Conservation (phyloP, 2,888 invertebrate species). For the Erpobdella octoculata region DNA sequence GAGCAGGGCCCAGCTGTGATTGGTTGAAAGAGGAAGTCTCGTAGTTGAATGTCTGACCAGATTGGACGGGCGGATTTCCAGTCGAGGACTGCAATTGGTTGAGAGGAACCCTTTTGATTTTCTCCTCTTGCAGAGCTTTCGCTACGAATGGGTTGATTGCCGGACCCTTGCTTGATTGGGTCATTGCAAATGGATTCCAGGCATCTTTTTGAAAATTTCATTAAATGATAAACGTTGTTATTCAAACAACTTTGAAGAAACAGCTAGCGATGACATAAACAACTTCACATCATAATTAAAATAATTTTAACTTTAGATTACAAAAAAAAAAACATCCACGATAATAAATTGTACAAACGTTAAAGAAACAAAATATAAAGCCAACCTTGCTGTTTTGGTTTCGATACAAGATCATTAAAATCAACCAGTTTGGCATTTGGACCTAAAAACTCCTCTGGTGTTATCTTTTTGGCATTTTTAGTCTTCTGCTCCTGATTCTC, state of each 20-base stretch:
- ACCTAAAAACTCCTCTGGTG: slow-evolving; percentile 30
- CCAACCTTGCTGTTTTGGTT: slow-evolving; percentile 22
- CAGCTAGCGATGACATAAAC: no score
- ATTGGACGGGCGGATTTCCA: slow-evolving; percentile 1
- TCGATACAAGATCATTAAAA: slow-evolving; percentile 28
- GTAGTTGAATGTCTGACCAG: slow-evolving; percentile 2
- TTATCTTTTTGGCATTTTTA: slow-evolving; percentile 21
- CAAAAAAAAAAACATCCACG: no score
- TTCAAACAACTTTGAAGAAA: no score
- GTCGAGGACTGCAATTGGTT: slow-evolving; percentile 27
- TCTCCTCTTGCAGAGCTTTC: slow-evolving; percentile 26
- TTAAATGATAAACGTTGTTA: no score
- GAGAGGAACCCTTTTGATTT: slow-evolving; percentile 28
- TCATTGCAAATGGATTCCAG: slow-evolving; percentile 29
- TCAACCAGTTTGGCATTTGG: slow-evolving; percentile 30
- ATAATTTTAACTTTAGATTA: no score
- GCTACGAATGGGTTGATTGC: slow-evolving; percentile 27
- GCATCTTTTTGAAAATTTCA: neutral
- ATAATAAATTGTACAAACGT: no score
- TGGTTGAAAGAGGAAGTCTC: slow-evolving; percentile 13
- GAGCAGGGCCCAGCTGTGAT: neutral
- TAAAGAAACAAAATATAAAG: no score
- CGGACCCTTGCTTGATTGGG: slow-evolving; percentile 6
- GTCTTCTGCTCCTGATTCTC: neutral
- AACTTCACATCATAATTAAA: no score